These are phyloP conservation scores for Trichonephila clavipes DNA, from an alignment of 1,140 invertebrate genomes.

Conservation along the genomic window DNA sequence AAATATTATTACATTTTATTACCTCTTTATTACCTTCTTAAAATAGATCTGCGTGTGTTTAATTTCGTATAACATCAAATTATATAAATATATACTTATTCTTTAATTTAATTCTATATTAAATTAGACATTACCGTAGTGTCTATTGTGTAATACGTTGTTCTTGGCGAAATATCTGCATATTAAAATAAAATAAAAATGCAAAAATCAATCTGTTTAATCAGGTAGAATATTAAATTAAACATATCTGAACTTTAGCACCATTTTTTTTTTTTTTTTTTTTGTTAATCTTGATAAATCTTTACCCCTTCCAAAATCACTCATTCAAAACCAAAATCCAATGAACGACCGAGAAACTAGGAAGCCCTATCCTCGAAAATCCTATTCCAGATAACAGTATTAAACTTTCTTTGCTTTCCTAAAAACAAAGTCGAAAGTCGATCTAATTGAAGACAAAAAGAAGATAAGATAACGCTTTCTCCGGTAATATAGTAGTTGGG, in stretches of 20 bases:
- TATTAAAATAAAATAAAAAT: too few species aligned
- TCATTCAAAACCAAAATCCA: not conserved
- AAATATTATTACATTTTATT: too few species aligned
- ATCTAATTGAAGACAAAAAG: constrained; percentile 14
- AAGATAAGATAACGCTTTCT: not conserved
- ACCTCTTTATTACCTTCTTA: too few species aligned
- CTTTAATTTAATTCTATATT: too few species aligned
- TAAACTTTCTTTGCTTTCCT: not conserved
- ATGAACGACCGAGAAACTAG: not conserved
- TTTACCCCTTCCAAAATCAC: not conserved
- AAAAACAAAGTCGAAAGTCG: not conserved
- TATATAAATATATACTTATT: too few species aligned
- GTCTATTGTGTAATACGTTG: too few species aligned
- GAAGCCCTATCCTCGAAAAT: not conserved
- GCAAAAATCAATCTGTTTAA: not conserved
- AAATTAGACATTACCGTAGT: too few species aligned
- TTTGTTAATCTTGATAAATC: not conserved
- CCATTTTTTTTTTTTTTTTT: not conserved
- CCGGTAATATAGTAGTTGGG: not conserved
- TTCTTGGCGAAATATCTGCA: too few species aligned
- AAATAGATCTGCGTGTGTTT: too few species aligned
- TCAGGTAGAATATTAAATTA: not conserved
- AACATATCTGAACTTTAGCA: not conserved
- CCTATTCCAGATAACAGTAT: not conserved
- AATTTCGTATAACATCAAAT: too few species aligned